A percentile compares a stretch with the other conserved stretches of the same genome.
Conservation (phyloP, 2,113 vertebrate genomes). For the Sinocyclocheilus maitianheensis region DNA sequence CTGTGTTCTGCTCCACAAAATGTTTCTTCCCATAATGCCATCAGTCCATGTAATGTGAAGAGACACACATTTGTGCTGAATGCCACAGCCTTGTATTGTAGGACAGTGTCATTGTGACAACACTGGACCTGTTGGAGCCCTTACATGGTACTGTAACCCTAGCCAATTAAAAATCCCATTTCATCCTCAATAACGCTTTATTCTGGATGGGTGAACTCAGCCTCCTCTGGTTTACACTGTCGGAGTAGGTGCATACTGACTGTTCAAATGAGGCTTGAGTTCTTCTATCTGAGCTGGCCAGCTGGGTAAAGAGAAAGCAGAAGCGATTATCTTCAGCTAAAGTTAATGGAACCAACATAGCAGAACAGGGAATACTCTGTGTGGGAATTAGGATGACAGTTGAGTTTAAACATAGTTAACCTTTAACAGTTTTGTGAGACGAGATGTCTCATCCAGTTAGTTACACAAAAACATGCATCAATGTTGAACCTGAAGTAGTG, state of each 20-base stretch:
- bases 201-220: conserved; percentile 27
- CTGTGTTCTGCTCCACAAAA: too few species aligned
- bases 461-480: conserved; percentile 2
- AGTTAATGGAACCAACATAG: conserved; percentile 28
- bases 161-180: conserved; percentile 40
- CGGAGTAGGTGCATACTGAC: too few species aligned
- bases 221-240: not conserved
- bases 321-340: conserved; percentile 18
- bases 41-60: too few species aligned
- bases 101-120: too few species aligned
- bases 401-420: conserved; percentile 19
- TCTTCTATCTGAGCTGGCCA: conserved; percentile 22
- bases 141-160: not conserved
- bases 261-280: conserved; percentile 6
- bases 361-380: not conserved
- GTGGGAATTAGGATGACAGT: conserved; percentile 24
- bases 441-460: conserved; percentile 21
- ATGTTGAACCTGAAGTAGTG: not conserved
- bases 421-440: conserved; percentile 13
- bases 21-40: too few species aligned
- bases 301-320: conserved; percentile 25
- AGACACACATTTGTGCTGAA: too few species aligned
- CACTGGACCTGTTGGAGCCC: too few species aligned
- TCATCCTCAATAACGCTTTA: conserved; percentile 34
- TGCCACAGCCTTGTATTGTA: too few species aligned